These are phyloP conservation scores for Phania funesta DNA, from an alignment of 2,888 invertebrate species.

Conservation along the genomic window DNA sequence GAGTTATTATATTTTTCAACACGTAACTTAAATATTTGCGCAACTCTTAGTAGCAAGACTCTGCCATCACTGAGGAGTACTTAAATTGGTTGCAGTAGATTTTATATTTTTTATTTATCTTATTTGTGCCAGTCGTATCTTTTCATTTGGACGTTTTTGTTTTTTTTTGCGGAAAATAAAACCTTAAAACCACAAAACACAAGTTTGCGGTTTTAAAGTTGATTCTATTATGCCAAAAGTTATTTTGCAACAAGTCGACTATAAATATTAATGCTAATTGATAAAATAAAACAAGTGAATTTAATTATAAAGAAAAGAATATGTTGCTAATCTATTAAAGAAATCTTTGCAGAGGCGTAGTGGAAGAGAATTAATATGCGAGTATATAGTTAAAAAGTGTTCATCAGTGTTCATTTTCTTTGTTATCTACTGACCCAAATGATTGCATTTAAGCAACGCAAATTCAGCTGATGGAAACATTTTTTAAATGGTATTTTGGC, in stretches of 20 bases:
- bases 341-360: no score
- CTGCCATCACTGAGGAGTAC: neutral
- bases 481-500: no score
- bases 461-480: no score
- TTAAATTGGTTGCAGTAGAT: neutral
- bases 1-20: conserved; percentile 16
- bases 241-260: conserved; percentile 25
- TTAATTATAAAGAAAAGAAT: neutral
- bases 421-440: no score
- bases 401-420: no score
- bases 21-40: neutral
- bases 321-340: no score
- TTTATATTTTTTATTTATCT: neutral
- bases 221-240: conserved; percentile 46
- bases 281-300: conserved; percentile 1
- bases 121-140: neutral
- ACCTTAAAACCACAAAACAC: neutral
- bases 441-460: no score
- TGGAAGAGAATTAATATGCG: no score
- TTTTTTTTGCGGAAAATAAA: conserved; percentile 35
- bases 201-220: conserved; percentile 50
- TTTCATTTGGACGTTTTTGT: neutral
- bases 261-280: conserved; percentile 5
- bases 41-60: conserved; percentile 26
- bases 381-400: no score